These are phyloP conservation scores for Stichopus chloronotus DNA, from an alignment of 35 echinoderm and acorn worm genomes.

Conservation along the genomic window DNA sequence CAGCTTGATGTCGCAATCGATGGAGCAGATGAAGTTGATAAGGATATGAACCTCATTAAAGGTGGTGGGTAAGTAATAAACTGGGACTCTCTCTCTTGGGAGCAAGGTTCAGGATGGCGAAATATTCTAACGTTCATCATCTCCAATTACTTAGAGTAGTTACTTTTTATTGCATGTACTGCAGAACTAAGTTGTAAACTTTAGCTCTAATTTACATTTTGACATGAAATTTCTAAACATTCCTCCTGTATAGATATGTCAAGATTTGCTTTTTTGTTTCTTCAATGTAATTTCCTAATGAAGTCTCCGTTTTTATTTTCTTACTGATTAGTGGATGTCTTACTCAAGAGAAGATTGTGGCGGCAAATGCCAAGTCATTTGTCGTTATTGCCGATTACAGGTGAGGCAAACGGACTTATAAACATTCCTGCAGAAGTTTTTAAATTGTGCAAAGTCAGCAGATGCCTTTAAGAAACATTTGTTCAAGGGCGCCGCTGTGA, in stretches of 20 bases:
- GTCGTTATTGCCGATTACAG: slow-evolving; percentile 97
- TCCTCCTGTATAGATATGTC: too few relatives aligned
- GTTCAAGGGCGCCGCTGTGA: too few relatives aligned
- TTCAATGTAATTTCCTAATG: background rate
- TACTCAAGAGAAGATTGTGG: slow-evolving; percentile 99
- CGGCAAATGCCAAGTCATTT: slow-evolving; percentile 84
- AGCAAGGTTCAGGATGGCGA: too few relatives aligned
- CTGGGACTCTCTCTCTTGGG: too few relatives aligned
- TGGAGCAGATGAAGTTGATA: slow-evolving; percentile 98
- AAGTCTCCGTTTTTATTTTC: slow-evolving; percentile 35
- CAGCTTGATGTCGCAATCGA: slow-evolving; percentile 97
- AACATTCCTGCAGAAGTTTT: background rate
- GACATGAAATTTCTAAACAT: too few relatives aligned
- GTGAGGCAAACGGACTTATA: slow-evolving; percentile 34
- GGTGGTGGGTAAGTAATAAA: slow-evolving; percentile 89
- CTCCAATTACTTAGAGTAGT: too few relatives aligned
- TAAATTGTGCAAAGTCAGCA: too few relatives aligned
- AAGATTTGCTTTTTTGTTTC: background rate
- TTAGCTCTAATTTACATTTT: too few relatives aligned
- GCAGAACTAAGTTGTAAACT: too few relatives aligned
- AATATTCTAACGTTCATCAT: too few relatives aligned
- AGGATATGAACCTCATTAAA: slow-evolving; percentile 82
- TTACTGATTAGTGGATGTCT: slow-evolving; percentile 81
- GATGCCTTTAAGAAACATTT: too few relatives aligned
- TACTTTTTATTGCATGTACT: too few relatives aligned